Evolutionary conservation across 2,113 vertebrate species (phyloP), one percentile per base, ranked within the genome.

Genomic region (Eubucco bourcierii): DNA sequence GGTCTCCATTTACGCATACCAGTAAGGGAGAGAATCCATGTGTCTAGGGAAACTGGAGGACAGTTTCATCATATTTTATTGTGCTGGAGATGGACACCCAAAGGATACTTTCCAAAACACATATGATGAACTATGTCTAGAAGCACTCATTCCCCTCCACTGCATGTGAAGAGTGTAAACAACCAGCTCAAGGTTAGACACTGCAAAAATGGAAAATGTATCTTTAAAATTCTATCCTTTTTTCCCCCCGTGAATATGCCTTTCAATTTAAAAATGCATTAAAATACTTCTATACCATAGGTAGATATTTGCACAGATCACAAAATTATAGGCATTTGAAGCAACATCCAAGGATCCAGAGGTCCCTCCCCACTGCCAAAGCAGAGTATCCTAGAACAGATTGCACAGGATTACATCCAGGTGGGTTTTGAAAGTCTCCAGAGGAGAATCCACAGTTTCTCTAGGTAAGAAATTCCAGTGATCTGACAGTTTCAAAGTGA

Each of bases 211-310:
- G 1, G 18, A 56, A 63, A 53, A 10, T 1, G 15, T 46, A 5
- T 8, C 27, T 73, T 87, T 52, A 50, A 68, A 84, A 71, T 52
- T 52, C 50, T 24, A 10, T 52, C 23, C 50, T 52, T 50, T 74
- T 50, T 18, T 23, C 5, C 4, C 50, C 23, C 23, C 9, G 34
- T 12, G 1, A 23, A 25, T 27, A 2, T 8, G 4, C 2, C 8
- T 55, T 50, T 55, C 25, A 68, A 37, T 79, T 8, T 14, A 19
- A 74, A 73, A n/a, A 41, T 1, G 15, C 17, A 41, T 27, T 63
- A 12, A 55, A 84, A 77, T 23, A 4, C 6, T 39, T 39, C n/a
- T 33, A 12, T 52, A 18, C 19, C 41, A 4, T 7, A n/a, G 21
- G 39, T 29, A 81, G 66, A 31, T 1, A 10, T 64, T 72, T n/a